Evolutionary conservation across 2,888 invertebrate genomes (phyloP).

Genomic region (Zygothrica quintamaculata): DNA sequence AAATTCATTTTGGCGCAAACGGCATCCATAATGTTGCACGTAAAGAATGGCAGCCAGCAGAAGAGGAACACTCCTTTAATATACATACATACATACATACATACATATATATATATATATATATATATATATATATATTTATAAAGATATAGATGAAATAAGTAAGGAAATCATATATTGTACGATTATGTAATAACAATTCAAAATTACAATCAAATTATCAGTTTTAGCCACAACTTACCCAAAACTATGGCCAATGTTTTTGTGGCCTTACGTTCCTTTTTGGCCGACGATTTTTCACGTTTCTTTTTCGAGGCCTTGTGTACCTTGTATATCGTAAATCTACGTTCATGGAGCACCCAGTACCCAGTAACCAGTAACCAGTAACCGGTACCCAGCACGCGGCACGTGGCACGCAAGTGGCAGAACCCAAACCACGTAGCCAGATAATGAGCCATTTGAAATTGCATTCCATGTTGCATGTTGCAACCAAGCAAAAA

Average conservation of each 20-base stretch:
- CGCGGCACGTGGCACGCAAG: constrained; percentile 5
- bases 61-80: constrained; percentile 96
- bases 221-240: constrained; percentile 88
- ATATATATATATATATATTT: too few species aligned
- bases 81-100: too few species aligned
- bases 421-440: not conserved
- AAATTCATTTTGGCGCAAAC: constrained; percentile 94
- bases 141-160: constrained; percentile 11
- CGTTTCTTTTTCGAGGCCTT: constrained; percentile 97
- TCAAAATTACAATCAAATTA: constrained; percentile 3
- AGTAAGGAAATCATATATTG: not conserved
- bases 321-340: constrained; percentile 96
- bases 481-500: constrained; percentile 12
- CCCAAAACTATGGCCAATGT: constrained; percentile 99
- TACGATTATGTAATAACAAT: not conserved
- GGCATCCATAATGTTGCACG: constrained; percentile 98
- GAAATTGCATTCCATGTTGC: constrained; percentile 45
- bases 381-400: too few species aligned
- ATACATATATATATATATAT: too few species aligned
- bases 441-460: constrained; percentile 47
- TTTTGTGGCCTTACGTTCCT: constrained; percentile 99
- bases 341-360: constrained; percentile 85
- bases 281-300: constrained; percentile 96
- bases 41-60: constrained; percentile 99
- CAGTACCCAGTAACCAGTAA: too few species aligned